Evolutionary conservation across 2,113 vertebrate species (phyloP), one percentile per base, ranked within the genome.

Genomic region (Oceanodroma tethys): DNA sequence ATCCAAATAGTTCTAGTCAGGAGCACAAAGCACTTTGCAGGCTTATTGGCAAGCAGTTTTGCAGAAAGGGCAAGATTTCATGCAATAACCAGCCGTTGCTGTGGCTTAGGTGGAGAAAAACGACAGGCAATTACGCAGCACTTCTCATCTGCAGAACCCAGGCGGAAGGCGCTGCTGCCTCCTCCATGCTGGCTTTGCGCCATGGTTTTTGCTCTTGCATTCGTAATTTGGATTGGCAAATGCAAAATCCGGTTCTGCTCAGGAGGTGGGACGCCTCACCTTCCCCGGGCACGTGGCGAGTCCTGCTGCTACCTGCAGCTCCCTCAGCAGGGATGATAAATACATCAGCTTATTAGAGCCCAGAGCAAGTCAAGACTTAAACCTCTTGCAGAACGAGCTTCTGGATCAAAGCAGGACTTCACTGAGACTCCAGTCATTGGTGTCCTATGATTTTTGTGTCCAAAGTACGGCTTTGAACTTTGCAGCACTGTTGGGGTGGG

Each of bases 261-360:
- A 5, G 65, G 29, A 36, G 74, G 22, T 60, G 50, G 40, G 62
- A 75, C 5, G 3, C 36, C 19, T 80, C 10, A 0, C 30, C 21
- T 59, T 52, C 23, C 50, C 14, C 0, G 25, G 56, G 40, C 81
- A 63, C 0, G 2, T 17, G 55, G 27, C 1, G 3, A 45, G 68
- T 74, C 30, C 16, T 66, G 83, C 63, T 78, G 67, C 48, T 47
- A 34, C 30, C 7, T 45, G 70, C 38, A 73, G 68, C 8, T 89
- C 32, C 34, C 53, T 76, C 3, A 0, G 67, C 67, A 66, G n/a
- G 42, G 70, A n/a, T 29, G 42, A 53, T 16, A 62, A 56, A 62
- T 16, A 53, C 27, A 40, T 5, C 5, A 3, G 34, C 43, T 66
- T 72, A 3, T 32, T 21, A 32, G 43, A 86, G 40, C 26, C 20